Evolutionary conservation across 2,113 vertebrate genomes (phyloP).

Genomic region (Rhea americana): DNA sequence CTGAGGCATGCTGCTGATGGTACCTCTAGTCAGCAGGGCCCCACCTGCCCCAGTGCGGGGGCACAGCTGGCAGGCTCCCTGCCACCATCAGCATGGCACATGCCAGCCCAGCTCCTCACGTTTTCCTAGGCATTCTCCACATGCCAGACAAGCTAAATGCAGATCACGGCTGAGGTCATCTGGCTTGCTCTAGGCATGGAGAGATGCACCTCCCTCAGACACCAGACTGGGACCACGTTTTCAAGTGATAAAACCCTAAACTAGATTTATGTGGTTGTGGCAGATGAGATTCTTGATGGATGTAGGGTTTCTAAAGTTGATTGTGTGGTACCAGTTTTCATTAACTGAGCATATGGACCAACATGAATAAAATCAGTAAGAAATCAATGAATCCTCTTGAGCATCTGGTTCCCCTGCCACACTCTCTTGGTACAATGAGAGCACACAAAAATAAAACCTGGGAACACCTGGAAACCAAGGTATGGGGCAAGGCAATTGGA

Average conservation of each 20-base stretch:
- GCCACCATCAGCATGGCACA: accelerated
- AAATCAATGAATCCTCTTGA: not conserved
- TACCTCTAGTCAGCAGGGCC: not conserved
- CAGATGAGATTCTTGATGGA: accelerated
- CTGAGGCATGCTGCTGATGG: not conserved
- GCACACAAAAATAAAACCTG: not conserved
- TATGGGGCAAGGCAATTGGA: not conserved
- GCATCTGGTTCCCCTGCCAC: not conserved
- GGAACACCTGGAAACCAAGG: not conserved
- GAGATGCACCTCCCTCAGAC: not conserved
- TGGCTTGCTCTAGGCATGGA: not conserved
- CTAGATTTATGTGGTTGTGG: accelerated
- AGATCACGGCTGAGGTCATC: not conserved
- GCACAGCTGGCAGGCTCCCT: not conserved
- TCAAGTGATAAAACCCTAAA: not conserved
- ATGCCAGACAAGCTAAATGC: accelerated
- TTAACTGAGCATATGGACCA: accelerated
- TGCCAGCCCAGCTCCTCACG: not conserved
- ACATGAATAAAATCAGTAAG: not conserved
- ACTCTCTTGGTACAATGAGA: not conserved
- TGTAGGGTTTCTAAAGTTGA: not conserved
- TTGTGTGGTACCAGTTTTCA: not conserved
- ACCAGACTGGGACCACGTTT: not conserved
- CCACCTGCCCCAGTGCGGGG: not conserved
- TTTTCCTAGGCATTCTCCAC: accelerated